Percentiles rank a stretch among this genome's conserved stretches.
Conservation (phyloP, 92 coral and sea anemone genomes). For the Epizoanthus ramosus region DNA sequence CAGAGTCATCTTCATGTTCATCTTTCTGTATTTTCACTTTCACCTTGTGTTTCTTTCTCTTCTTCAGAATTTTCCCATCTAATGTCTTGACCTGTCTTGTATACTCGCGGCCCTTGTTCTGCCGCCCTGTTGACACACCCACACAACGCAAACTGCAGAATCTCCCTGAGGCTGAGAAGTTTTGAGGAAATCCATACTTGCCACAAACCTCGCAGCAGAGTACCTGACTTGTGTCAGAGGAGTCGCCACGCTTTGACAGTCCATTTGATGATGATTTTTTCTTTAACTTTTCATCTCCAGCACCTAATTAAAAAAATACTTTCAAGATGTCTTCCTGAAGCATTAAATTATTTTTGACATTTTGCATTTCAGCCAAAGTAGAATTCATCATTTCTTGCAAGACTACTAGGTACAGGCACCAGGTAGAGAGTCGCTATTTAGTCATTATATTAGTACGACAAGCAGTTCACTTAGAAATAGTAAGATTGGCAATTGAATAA, state of each 20-base stretch:
- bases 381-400: not conserved
- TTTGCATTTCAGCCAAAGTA: not conserved
- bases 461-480: too few species aligned
- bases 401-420: too few species aligned
- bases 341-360: not conserved
- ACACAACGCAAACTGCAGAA: constrained; percentile 84
- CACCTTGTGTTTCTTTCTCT: constrained; percentile 70
- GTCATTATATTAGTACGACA: too few species aligned
- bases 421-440: too few species aligned
- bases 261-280: constrained; percentile 31
- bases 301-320: not conserved
- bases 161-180: constrained; percentile 82
- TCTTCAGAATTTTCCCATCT: constrained; percentile 78
- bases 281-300: constrained; percentile 2
- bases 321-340: too few species aligned
- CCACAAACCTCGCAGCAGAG: constrained; percentile 89
- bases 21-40: constrained; percentile 28
- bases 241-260: constrained; percentile 1
- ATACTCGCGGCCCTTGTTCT: constrained; percentile 80
- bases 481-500: too few species aligned
- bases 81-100: constrained; percentile 67
- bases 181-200: constrained; percentile 72
- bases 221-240: constrained; percentile 61
- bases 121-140: constrained; percentile 82
- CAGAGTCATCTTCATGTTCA: not conserved